Evolutionary conservation across 1,140 invertebrate species (phyloP).

Genomic region (Dendrolimus kikuchii): DNA sequence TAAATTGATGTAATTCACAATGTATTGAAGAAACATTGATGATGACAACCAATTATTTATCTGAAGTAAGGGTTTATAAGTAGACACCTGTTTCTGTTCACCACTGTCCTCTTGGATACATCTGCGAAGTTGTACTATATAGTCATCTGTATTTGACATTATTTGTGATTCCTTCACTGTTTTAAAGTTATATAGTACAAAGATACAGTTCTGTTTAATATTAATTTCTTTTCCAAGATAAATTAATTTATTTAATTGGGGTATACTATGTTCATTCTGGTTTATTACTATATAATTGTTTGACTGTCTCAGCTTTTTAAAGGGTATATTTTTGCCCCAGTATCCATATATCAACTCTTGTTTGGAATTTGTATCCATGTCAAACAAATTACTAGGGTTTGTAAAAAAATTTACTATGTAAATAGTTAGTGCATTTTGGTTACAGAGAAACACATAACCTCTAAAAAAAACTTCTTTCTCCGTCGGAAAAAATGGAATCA

Average conservation of each 20-base stretch:
- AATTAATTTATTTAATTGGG: constrained; percentile 25
- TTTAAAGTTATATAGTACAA: constrained; percentile 48
- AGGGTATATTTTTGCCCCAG: constrained; percentile 7
- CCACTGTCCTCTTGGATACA: constrained; percentile 30
- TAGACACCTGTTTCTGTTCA: constrained; percentile 4
- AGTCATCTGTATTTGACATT: constrained; percentile 24
- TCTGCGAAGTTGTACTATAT: constrained; percentile 28
- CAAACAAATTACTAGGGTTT: constrained; percentile 11
- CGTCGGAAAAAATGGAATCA: too few relatives aligned
- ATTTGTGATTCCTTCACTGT: constrained; percentile 43
- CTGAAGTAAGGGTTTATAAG: constrained; percentile 14
- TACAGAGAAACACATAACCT: constrained; percentile 26
- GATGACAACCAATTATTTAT: constrained; percentile 33
- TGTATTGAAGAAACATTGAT: constrained; percentile 53
- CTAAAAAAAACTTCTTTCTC: constrained; percentile 28
- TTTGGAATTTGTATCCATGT: constrained; percentile 6
- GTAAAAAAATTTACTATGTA: constrained; percentile 34
- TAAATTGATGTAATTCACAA: constrained; percentile 42
- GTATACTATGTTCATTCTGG: constrained; percentile 5
- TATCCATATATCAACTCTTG: constrained; percentile 31
- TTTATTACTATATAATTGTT: constrained; percentile 23
- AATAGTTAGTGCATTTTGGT: constrained; percentile 21
- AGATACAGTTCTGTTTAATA: constrained; percentile 25
- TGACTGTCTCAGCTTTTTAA: constrained; percentile 16
- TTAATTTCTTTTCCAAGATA: constrained; percentile 22